Conservation (phyloP, 2,797 vertebrate genomes). For the Pristis pectinata region DNA sequence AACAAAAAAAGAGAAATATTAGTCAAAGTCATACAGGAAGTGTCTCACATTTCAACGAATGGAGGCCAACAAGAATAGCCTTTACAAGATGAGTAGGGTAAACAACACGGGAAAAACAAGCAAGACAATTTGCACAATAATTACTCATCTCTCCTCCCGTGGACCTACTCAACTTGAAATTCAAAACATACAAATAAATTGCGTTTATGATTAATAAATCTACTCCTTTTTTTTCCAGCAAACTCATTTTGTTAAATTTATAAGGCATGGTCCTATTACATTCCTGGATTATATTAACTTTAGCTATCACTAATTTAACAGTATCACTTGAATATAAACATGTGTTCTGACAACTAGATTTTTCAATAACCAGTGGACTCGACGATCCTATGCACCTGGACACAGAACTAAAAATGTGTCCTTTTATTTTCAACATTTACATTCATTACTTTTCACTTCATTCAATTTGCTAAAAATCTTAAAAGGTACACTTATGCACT, state of each 20-base stretch:
- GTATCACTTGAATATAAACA: neutral
- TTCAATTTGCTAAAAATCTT: neutral
- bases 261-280: neutral
- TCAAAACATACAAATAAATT: neutral
- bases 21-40: slow-evolving; percentile 51
- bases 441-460: neutral
- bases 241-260: neutral
- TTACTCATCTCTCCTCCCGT: neutral
- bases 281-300: neutral
- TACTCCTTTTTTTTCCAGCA: too few species aligned
- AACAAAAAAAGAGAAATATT: slow-evolving; percentile 56
- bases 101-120: slow-evolving; percentile 43
- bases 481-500: neutral
- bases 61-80: slow-evolving; percentile 46
- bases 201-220: neutral
- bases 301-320: neutral
- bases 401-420: neutral
- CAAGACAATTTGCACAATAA: slow-evolving; percentile 37
- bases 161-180: neutral
- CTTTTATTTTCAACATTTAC: neutral
- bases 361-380: neutral
- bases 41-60: slow-evolving; percentile 45
- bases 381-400: neutral
- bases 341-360: neutral
- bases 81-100: slow-evolving; percentile 46